Base-by-base conservation (phyloP, 2,888 invertebrate genomes). In the Gerris lacustris region DNA sequence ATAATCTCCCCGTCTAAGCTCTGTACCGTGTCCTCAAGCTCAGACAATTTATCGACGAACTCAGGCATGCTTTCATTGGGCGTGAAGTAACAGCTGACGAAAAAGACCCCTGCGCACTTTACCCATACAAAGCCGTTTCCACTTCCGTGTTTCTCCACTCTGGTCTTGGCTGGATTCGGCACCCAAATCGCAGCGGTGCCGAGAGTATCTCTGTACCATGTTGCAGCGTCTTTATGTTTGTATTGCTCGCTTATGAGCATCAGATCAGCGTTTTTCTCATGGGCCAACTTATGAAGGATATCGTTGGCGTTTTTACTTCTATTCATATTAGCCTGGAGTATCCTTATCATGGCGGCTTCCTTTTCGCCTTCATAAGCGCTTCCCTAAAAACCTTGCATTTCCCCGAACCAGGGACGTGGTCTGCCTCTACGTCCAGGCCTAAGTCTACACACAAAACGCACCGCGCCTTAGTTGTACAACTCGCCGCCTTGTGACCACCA, bases 211-310 rank as follows among this genome's bases (percentile, higher is more conserved):
- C 70, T n/a, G 63, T 63, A 69, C 75, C 75, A 75, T 6, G 18
- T 11, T 5, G 31, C 63, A 44, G 15, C 44, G 5, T 71, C 55
- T 43, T 62, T 70, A 43, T 69, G 45, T 44, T 67, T 45, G 66
- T 76, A 74, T 66, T 75, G 76, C 17, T 76, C 76, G 67, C 74
- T 72, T 44, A 74, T 67, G 18, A 76, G 55, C 6, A 73, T 17
- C 62, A 73, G n/a, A 63, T 73, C 73, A 6, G 70, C 69, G 15
- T 68, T 44, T 6, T 69, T 66, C 70, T 69, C 69, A 69, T 69
- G 9, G 0, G 47, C 64, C 2, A 73, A 67, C 66, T 75, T 75
- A 5, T 43, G 15, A 6, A 74, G 67, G 0, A 76, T 71, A 9
- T 73, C 66, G 17, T 75, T 31, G 0, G 75, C 74, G 6, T 71